phyloP scores from a whole-genome alignment of 2,113 vertebrate genomes.

The Dipodomys stephensi region DNA sequence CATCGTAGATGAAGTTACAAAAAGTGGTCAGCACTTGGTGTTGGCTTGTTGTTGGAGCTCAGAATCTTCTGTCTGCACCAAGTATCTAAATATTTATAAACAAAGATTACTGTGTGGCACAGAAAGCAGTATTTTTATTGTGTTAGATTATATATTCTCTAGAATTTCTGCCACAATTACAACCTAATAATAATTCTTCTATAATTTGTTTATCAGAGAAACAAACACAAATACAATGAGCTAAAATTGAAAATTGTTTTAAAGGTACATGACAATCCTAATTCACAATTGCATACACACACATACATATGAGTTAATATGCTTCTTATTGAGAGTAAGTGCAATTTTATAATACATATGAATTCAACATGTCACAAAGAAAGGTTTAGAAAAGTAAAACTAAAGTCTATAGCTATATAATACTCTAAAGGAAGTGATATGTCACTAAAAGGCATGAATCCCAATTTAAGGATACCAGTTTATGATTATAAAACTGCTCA shows the following conservation, averaged over 20 bases:
- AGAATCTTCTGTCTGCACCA: background rate
- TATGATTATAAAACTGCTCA: no score
- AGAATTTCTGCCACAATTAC: background rate
- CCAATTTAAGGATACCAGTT: no score
- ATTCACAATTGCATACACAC: no score
- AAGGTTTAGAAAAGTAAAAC: no score
- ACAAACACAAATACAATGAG: background rate
- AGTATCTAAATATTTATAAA: background rate
- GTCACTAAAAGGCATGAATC: no score
- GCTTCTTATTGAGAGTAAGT: no score
- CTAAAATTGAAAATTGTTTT: conserved; percentile 7
- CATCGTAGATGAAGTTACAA: background rate
- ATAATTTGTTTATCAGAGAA: background rate
- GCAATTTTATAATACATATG: no score
- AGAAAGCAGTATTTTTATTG: background rate
- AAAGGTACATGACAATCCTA: background rate
- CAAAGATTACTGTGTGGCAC: background rate
- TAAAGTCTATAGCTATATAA: no score
- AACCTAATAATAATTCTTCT: background rate
- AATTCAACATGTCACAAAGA: no score
- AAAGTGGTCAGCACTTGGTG: background rate
- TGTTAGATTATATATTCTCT: background rate
- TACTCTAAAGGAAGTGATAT: no score
- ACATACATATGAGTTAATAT: no score
- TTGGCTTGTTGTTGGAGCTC: background rate